Evolutionary conservation across 2,797 vertebrate species (phyloP).

Genomic region (Sphaeramia orbicularis): DNA sequence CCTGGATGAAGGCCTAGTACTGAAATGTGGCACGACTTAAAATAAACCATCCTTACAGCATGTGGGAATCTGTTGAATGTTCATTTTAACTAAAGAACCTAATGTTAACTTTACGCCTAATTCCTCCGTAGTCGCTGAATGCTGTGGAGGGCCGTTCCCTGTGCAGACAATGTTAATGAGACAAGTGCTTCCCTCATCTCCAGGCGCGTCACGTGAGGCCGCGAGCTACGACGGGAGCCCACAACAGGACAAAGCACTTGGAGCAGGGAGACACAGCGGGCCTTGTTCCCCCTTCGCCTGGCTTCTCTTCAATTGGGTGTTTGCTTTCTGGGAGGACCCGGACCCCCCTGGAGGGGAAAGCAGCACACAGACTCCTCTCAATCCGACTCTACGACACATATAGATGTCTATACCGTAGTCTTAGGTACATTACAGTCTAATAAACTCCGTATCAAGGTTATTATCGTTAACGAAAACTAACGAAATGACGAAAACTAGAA

Average conservation of each 20-base stretch:
- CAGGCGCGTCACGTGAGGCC: conserved; percentile 76
- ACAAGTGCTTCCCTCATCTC: conserved; percentile 72
- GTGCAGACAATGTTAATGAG: conserved; percentile 52
- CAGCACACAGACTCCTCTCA: conserved; percentile 47
- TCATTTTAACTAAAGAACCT: too few relatives aligned
- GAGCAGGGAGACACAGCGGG: conserved; percentile 74
- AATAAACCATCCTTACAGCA: too few relatives aligned
- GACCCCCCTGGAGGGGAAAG: conserved; percentile 58
- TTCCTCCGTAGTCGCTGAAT: conserved; percentile 9
- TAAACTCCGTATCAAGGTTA: neutral
- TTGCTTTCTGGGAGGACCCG: conserved; percentile 76
- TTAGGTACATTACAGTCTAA: too few relatives aligned
- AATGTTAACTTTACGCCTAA: neutral
- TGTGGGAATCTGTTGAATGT: too few relatives aligned
- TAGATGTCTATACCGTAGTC: neutral
- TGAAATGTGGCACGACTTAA: too few relatives aligned
- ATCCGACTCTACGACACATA: conserved; percentile 26
- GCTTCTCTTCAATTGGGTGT: conserved; percentile 79
- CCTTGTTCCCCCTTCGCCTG: conserved; percentile 76
- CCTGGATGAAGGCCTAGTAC: too few relatives aligned
- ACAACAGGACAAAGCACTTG: conserved; percentile 76
- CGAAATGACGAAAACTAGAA: too few relatives aligned
- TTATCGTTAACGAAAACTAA: too few relatives aligned
- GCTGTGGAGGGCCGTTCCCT: neutral
- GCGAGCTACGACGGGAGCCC: conserved; percentile 66